phyloP scores from a whole-genome alignment of 2,888 invertebrate species.

The Aphidius colemani region DNA sequence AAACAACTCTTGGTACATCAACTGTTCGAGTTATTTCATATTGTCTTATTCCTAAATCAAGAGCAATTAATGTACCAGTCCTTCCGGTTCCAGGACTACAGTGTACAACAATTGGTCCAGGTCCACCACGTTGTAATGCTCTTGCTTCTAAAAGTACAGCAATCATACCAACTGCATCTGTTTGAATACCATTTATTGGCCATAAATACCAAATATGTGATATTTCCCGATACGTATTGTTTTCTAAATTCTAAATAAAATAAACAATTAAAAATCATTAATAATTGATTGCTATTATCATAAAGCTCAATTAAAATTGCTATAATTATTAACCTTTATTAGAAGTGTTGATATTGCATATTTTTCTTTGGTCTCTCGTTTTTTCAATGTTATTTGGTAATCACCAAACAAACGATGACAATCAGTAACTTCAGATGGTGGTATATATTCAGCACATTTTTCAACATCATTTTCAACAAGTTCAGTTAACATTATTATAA shows the following conservation, averaged over 20 bases:
- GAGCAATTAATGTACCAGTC: conserved; percentile 83
- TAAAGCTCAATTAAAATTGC: conserved; percentile 13
- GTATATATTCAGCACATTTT: conserved; percentile 89
- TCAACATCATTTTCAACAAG: conserved; percentile 88
- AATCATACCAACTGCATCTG: conserved; percentile 81
- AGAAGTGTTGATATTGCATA: conserved; percentile 87
- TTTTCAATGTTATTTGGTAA: conserved; percentile 84
- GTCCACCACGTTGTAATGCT: conserved; percentile 57
- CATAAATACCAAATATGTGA: conserved; percentile 94
- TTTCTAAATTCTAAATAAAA: conserved; percentile 69
- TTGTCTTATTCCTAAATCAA: conserved; percentile 86
- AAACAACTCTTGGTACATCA: conserved; percentile 86
- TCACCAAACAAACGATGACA: conserved; percentile 86
- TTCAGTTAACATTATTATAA: conserved; percentile 89
- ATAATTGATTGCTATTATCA: not conserved
- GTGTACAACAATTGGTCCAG: conserved; percentile 79
- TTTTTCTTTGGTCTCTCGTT: conserved; percentile 87
- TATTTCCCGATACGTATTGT: conserved; percentile 84
- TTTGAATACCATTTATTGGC: conserved; percentile 87
- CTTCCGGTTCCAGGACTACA: conserved; percentile 92
- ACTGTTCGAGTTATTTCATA: conserved; percentile 80
- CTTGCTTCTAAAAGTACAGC: conserved; percentile 87
- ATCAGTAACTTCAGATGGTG: conserved; percentile 89
- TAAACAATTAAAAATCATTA: not conserved
- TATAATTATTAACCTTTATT: conserved; percentile 66